Evolutionary conservation across 1,140 invertebrate genomes (phyloP), one percentile per base, ranked within the genome.

Genomic region (Oreohelix idahoensis): DNA sequence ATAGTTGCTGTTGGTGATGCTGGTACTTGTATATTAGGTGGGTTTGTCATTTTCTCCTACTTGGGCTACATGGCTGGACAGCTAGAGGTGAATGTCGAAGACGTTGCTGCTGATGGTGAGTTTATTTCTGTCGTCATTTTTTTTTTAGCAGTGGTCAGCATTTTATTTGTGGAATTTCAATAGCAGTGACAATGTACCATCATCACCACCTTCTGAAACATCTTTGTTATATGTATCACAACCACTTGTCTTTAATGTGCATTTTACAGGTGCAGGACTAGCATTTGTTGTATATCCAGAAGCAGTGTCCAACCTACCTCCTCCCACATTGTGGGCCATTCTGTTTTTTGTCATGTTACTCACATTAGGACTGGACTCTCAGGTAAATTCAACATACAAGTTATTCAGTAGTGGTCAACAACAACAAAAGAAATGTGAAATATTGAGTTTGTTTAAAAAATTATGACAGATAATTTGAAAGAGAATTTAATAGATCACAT

Each of bases 21-120:
- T 10, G 96, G 96, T 86, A 99, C 98, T 0, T 98, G 97, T 89
- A 97, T 99, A 95, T 99, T 99, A 92, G 98, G 98, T 84, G 98
- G 98, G 15, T 99, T 99, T 92, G 98, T 99, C 8, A 99, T 99
- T 88, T 99, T 99, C 93, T 99, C 98, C 0, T 98, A 99, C 8
- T 96, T 99, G 51, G 98, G 98, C 17, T 99, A 98, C 92, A 99
- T 99, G 98, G 98, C 98, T 0, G 90, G 93, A 79, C 90, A 89
- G 88, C 96, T 98, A 90, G 95, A 97, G 86, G 95, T 96, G 88
- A 96, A 96, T 0, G 97, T 99, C 0, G 96, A 95, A 73, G 97
- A 99, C 92, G 98, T 99, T 0, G 97, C 97, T 42, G 95, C 96
- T 82, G 98, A 97, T 91, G 97, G 96, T 96, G 94, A 91, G 82